Percentiles rank a stretch among this genome's conserved stretches.
Conservation (phyloP, 2,888 invertebrate species). For the Syritta pipiens region DNA sequence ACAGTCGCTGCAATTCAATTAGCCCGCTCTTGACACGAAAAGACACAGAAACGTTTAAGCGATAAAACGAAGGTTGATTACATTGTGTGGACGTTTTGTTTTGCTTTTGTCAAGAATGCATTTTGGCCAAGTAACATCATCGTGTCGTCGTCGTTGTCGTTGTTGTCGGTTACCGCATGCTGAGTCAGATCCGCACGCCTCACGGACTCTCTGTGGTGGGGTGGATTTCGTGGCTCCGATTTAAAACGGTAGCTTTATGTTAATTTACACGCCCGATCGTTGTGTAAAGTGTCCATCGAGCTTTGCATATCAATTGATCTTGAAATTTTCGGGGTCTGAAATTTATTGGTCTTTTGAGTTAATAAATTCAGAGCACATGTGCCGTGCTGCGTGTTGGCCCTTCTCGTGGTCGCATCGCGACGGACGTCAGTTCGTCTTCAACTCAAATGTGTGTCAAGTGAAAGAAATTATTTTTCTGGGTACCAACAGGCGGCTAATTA, state of each 20-base stretch:
- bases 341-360: conserved; percentile 54
- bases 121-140: conserved; percentile 42
- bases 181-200: conserved; percentile 36
- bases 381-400: conserved; percentile 5
- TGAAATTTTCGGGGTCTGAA: conserved; percentile 52
- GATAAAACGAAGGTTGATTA: conserved; percentile 59
- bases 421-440: neutral
- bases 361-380: conserved; percentile 61
- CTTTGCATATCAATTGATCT: conserved; percentile 67
- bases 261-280: conserved; percentile 46
- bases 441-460: conserved; percentile 54
- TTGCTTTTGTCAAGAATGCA: conserved; percentile 30
- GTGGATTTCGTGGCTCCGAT: conserved; percentile 51
- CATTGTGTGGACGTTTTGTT: conserved; percentile 41
- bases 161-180: conserved; percentile 6
- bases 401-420: neutral
- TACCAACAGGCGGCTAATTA: conserved; percentile 56
- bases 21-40: conserved; percentile 57
- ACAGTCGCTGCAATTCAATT: conserved; percentile 46
- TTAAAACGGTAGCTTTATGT: conserved; percentile 62
- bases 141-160: neutral
- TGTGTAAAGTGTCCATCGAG: conserved; percentile 50
- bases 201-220: conserved; percentile 15
- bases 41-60: conserved; percentile 41
- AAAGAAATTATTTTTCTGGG: conserved; percentile 38